A percentile compares a stretch with the other conserved stretches of the same genome.
phyloP scores from a whole-genome alignment of 2,888 invertebrate species.

The Aleiodes leptofemur region DNA sequence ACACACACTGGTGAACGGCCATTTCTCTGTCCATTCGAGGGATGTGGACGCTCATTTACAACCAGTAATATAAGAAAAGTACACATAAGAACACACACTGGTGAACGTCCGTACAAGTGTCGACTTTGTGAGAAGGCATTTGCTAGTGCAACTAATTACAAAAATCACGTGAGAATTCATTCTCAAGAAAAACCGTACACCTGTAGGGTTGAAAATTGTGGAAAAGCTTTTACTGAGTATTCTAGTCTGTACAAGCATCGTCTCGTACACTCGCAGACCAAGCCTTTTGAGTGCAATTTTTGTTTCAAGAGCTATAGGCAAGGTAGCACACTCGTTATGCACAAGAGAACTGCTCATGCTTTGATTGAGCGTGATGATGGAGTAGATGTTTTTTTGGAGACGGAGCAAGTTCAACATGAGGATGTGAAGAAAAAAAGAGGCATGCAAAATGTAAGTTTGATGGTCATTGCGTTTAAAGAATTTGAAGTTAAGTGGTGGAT shows the following conservation, averaged over 20 bases:
- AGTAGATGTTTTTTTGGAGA: slow-evolving; percentile 66
- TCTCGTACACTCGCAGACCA: slow-evolving; percentile 78
- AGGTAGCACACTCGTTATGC: slow-evolving; percentile 79
- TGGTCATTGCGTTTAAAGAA: not conserved
- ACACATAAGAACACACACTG: slow-evolving; percentile 82
- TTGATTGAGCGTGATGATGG: slow-evolving; percentile 74
- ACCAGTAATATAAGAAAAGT: slow-evolving; percentile 83
- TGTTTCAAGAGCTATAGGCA: slow-evolving; percentile 80
- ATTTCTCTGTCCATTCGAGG: slow-evolving; percentile 74
- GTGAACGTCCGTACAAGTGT: slow-evolving; percentile 82
- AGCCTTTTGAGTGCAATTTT: slow-evolving; percentile 78
- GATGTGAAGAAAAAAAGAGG: not conserved
- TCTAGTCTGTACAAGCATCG: slow-evolving; percentile 83
- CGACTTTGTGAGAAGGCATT: slow-evolving; percentile 80
- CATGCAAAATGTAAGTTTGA: slow-evolving; percentile 51
- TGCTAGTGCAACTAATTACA: slow-evolving; percentile 82
- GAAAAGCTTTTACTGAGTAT: slow-evolving; percentile 83
- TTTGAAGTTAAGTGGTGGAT: not conserved
- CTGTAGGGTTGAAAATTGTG: slow-evolving; percentile 79
- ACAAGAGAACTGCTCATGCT: slow-evolving; percentile 79
- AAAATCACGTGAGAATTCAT: slow-evolving; percentile 83
- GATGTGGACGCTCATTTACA: slow-evolving; percentile 81
- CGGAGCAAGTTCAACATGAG: not conserved
- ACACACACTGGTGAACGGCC: slow-evolving; percentile 78
- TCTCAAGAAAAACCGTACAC: slow-evolving; percentile 83